Percentiles rank a stretch among this genome's conserved stretches.
Conservation (phyloP, 2,113 vertebrate species). For the Anoplopoma fimbria region DNA sequence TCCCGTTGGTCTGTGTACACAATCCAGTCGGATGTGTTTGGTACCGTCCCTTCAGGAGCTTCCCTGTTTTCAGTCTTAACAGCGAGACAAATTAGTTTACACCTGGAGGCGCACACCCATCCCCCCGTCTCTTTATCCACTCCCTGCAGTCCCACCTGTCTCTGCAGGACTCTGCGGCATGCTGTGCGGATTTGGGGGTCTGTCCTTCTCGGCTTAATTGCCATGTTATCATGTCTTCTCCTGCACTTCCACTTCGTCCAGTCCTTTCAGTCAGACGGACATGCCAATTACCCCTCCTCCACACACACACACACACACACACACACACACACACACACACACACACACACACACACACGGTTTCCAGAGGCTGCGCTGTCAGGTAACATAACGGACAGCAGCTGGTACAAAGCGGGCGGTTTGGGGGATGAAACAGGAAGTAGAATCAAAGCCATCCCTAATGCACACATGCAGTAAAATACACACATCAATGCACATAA, state of each 20-base stretch:
- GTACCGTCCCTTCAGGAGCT: constrained; percentile 11
- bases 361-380: constrained; percentile 47
- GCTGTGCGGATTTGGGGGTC: constrained; percentile 63
- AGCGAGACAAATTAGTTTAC: constrained; percentile 66
- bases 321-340: constrained; percentile 3
- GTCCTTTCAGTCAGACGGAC: constrained; percentile 67
- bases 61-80: constrained; percentile 49
- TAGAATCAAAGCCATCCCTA: constrained; percentile 51
- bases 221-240: constrained; percentile 70
- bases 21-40: constrained; percentile 26
- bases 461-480: constrained; percentile 49
- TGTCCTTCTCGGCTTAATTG: constrained; percentile 65
- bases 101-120: constrained; percentile 41
- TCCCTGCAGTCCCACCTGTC: constrained; percentile 51
- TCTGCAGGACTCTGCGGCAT: constrained; percentile 37
- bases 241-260: constrained; percentile 58
- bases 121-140: constrained; percentile 35
- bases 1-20: constrained; percentile 21
- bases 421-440: constrained; percentile 60
- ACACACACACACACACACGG: constrained; percentile 22
- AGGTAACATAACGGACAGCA: constrained; percentile 49
- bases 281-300: constrained; percentile 65
- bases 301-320: constrained; percentile 27
- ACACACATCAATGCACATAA: constrained; percentile 47
- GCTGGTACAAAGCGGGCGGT: constrained; percentile 56